phyloP scores from a whole-genome alignment of 1,140 invertebrate species.

The Coptotermes formosanus region DNA sequence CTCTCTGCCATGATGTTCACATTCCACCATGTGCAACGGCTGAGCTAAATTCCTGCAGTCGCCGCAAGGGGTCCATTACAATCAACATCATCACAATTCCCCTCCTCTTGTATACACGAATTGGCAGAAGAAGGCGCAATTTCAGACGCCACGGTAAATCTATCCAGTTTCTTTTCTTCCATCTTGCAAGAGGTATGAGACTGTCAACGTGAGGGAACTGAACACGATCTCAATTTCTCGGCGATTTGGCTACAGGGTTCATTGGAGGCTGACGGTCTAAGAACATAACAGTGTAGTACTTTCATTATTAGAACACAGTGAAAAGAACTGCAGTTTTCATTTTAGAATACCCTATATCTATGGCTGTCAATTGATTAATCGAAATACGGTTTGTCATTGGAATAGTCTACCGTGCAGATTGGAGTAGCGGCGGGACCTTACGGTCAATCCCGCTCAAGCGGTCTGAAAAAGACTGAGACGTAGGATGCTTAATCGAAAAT shows the following conservation, averaged over 20 bases:
- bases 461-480: no score
- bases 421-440: no score
- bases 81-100: neutral
- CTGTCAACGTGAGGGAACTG: neutral
- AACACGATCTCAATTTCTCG: conserved; percentile 3
- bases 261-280: neutral
- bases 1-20: neutral
- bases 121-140: neutral
- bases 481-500: no score
- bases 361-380: no score
- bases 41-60: neutral
- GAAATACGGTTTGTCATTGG: no score
- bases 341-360: no score
- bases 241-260: neutral
- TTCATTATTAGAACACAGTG: no score
- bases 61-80: conserved; percentile 1
- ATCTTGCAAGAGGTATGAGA: neutral
- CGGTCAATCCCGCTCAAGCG: no score
- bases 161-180: neutral
- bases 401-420: no score
- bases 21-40: neutral
- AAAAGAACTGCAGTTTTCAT: no score
- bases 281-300: no score
- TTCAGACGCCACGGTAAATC: neutral
- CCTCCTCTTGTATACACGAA: neutral